Evolutionary conservation across 2,888 invertebrate species (phyloP).

Genomic region (Parthenolecanium corni): DNA sequence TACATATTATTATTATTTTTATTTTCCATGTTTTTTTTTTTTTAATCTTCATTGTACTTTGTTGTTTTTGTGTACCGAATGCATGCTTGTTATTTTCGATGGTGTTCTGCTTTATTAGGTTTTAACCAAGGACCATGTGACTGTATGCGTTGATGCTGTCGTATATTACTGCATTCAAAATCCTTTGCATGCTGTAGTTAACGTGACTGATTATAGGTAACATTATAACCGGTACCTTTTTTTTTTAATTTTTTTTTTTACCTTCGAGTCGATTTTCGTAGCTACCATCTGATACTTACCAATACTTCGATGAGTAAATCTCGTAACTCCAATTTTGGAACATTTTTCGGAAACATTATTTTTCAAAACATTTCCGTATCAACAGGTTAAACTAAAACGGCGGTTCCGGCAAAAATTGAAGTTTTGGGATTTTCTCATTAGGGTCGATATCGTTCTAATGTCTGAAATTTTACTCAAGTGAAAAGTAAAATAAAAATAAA

Average conservation of each 20-base stretch:
- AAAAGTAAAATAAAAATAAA: too few relatives aligned
- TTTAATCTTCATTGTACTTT: conserved; percentile 16
- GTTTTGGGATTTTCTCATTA: too few relatives aligned
- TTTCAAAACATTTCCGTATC: too few relatives aligned
- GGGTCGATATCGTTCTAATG: too few relatives aligned
- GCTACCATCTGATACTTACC: too few relatives aligned
- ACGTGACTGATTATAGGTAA: conserved; percentile 62
- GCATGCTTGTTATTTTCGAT: conserved; percentile 21
- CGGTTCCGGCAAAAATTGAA: too few relatives aligned
- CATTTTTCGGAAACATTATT: too few relatives aligned
- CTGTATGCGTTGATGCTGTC: conserved; percentile 85
- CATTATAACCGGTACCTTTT: background rate
- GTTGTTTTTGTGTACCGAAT: conserved; percentile 17
- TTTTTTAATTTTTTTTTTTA: background rate
- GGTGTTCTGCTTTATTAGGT: conserved; percentile 44
- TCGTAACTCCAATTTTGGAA: too few relatives aligned
- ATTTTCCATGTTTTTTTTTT: background rate
- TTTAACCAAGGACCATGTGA: conserved; percentile 85
- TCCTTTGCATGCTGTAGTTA: conserved; percentile 62
- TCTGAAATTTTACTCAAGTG: too few relatives aligned
- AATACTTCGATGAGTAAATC: too few relatives aligned
- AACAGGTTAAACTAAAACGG: too few relatives aligned
- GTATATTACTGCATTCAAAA: conserved; percentile 73
- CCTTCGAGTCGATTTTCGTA: too few relatives aligned
- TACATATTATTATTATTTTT: conserved; percentile 7